phyloP scores from a whole-genome alignment of 2,797 vertebrate species.

The Rousettus madagascariensis region DNA sequence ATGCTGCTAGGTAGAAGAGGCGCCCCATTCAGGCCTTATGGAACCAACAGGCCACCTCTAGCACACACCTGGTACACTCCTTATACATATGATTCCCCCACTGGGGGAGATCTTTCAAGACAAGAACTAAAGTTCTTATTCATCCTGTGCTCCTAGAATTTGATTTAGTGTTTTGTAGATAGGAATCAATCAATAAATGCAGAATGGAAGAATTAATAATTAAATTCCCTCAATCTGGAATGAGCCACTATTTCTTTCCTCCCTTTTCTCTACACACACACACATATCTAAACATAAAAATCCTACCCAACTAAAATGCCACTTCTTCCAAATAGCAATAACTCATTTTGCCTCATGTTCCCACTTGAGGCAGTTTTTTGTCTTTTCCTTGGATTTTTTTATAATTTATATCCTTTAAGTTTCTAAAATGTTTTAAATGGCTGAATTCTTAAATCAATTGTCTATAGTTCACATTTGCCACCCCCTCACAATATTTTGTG shows the following conservation, averaged over 20 bases:
- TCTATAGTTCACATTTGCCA: neutral
- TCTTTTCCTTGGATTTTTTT: neutral
- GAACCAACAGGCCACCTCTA: neutral
- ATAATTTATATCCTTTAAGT: neutral
- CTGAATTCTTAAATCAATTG: neutral
- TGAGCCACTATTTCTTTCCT: neutral
- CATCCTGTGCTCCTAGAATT: neutral
- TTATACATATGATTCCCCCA: neutral
- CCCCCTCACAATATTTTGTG: neutral
- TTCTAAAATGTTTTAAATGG: conserved; percentile 22
- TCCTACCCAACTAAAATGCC: neutral
- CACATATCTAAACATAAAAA: conserved; percentile 47
- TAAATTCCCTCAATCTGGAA: neutral
- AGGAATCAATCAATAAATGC: neutral
- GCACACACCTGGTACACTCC: no score
- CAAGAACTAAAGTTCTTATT: neutral
- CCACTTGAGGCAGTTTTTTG: neutral
- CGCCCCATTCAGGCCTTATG: neutral
- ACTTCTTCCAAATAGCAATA: neutral
- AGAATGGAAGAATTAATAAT: neutral
- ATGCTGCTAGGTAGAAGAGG: neutral
- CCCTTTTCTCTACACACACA: neutral
- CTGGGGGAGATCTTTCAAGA: neutral
- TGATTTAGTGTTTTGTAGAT: neutral
- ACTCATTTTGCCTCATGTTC: neutral